Base-by-base conservation (phyloP, 2,113 vertebrate species). In the Ictidomys tridecemlineatus region DNA sequence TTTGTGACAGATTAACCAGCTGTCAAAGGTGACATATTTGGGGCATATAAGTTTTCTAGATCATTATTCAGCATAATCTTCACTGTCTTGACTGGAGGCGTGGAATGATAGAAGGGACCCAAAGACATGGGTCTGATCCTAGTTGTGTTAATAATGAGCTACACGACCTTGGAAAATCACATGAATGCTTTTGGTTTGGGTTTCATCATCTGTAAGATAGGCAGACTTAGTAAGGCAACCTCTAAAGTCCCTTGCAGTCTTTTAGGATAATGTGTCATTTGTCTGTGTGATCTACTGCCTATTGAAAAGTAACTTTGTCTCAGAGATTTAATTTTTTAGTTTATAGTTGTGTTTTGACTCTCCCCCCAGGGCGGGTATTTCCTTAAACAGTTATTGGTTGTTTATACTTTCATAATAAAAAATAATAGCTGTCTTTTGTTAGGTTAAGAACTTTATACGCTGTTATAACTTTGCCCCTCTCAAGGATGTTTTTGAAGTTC, bases 381-480 rank as follows among this genome's bases (percentile, higher is more conserved):
- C 61, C 26, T n/a, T 48, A 80, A 37, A 14, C 61, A 80, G 77
- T 91, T 58, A 91, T 65, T n/a, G 42, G 20, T 91, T 11, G 80
- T 24, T 96, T 89, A 70, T 11, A 76, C 8, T 83, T 91, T 88
- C 26, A 80, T n/a, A 63, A 88, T 63, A 80, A 88, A 13, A 93
- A 91, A 72, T 58, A 72, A 65, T 18, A 63, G 30, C 82, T 73
- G n/a, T 56, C 39, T 83, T 91, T 77, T 61, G 53, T 37, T 70
- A 42, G 56, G 30, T 48, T 56, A n/a, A 69, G 63, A 82, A 42
- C 9, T 42, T 51, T 14, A 28, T 14, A 58, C 9, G 4, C 18
- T 82, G 58, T 24, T 65, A 16, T 65, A 58, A 56, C 32, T 87
- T 87, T 26, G 56, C 22, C 51, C 30, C 16, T 34, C 48, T 91